Evolutionary conservation across 2,797 vertebrate genomes (phyloP), one percentile per base, ranked within the genome.

Genomic region (Lutjanus argentimaculatus): DNA sequence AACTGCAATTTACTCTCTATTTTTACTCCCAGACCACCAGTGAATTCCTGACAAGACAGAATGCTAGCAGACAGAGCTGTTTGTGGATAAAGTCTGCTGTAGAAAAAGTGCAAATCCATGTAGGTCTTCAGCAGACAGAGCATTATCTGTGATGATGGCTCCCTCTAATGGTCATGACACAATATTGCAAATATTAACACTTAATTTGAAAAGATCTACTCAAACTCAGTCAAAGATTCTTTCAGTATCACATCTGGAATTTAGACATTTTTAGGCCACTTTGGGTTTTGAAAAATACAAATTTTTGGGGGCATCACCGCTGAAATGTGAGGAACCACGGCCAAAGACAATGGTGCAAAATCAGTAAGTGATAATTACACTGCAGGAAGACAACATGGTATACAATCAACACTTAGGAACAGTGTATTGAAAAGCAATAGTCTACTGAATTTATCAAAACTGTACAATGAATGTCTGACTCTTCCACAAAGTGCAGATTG

Each of bases 101-200:
- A 0, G 1, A 5, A 53, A 10, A 56, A 69, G 10, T 7, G 4
- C 16, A 58, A 8, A 22, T 2, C 21, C 8, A 72, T 6, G 9
- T n/a, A 19, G 17, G n/a, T n/a, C 16, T 9, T 53, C 25, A 19
- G 14, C 10, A 49, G 15, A 16, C n/a, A 13, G 16, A 4, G 17
- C 36, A 25, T 53, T 53, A 45, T 70, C 13, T 76, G 30, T 30
- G 79, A 58, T 22, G 62, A n/a, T 84, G 72, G 63, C 85, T 82
- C 94, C 91, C 87, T 90, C 95, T 91, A 67, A 83, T 94, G 95
- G 88, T 17, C 16, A 3, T 11, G n/a, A 15, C 21, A 25, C 8
- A 14, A 1, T 53, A 67, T 21, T 69, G 21, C 70, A 79, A 9
- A 16, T 56, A 69, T 1, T 49, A 40, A 57, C 11, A 17, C 1